Evolutionary conservation across 2,113 vertebrate species (phyloP), one percentile per base, ranked within the genome.

Genomic region (Archilochus colubris): DNA sequence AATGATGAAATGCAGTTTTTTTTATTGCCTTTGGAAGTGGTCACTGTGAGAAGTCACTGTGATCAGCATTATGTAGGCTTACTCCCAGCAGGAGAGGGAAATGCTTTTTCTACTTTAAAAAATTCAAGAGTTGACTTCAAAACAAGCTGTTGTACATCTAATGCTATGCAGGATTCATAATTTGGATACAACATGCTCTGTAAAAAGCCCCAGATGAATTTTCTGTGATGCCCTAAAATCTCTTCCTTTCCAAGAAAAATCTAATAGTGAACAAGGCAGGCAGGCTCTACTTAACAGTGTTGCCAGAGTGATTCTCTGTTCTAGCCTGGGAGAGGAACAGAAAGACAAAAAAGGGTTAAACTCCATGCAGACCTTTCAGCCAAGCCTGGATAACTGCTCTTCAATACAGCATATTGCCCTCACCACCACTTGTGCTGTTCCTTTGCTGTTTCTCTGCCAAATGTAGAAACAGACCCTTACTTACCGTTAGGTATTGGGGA

Each of bases 21-120:
- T 91, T 95, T 91, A 77, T 86, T 77, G 72, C 90, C 46, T 70
- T 55, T 93, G 81, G 63, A 91, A 85, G 55, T 30, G 86, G 91
- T 95, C 36, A 5, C 53, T 87, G 44, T 31, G 78, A 87, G 59
- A 76, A 89, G 69, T 68, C 70, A 68, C 7, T 7, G 66, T 69
- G 55, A 79, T 94, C 86, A 91, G 78, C 86, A 86, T 8, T 77
- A 59, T 36, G 38, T 70, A 67, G 50, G 55, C 68, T 79, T 55
- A 13, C 55, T 91, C 78, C 53, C 72, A 74, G 75, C 84, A 79
- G 87, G 68, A 76, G 86, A 53, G 25, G 46, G 43, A 74, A 94
- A 77, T 63, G 43, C 14, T 67, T 79, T 94, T 89, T 80, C 43
- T 77, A 31, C 83, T 92, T 84, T 53, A 69, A 86, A 93, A 91